Percentiles rank a stretch among this genome's conserved stretches.
These are phyloP conservation scores for Heliangelus exortis DNA, from an alignment of 2,797 vertebrate genomes.

Conservation along the genomic window DNA sequence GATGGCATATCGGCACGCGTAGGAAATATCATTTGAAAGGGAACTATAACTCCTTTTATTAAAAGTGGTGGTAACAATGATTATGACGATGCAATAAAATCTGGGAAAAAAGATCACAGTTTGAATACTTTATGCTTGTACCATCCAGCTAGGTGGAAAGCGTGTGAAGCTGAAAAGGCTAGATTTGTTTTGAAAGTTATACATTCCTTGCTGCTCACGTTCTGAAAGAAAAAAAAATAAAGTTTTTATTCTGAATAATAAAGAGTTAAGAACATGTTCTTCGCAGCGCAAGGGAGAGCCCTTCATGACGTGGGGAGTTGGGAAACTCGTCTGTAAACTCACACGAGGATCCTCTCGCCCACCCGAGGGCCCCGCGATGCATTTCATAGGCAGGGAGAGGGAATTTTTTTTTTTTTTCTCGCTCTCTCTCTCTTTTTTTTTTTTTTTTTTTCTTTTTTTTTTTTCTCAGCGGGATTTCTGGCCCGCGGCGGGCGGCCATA, in stretches of 20 bases:
- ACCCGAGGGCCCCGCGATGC: background rate
- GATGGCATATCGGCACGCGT: constrained; percentile 75
- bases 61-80: constrained; percentile 75
- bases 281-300: constrained; percentile 48
- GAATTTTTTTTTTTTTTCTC: too few relatives aligned
- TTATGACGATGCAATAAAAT: constrained; percentile 90
- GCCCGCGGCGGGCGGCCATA: background rate
- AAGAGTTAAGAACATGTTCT: constrained; percentile 73
- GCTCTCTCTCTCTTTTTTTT: too few relatives aligned
- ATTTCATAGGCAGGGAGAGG: background rate
- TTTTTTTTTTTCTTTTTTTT: background rate
- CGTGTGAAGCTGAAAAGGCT: constrained; percentile 72
- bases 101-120: constrained; percentile 77
- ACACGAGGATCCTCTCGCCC: background rate
- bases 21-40: constrained; percentile 78
- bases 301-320: constrained; percentile 36
- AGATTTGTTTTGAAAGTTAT: constrained; percentile 86
- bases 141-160: constrained; percentile 71
- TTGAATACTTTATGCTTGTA: constrained; percentile 82
- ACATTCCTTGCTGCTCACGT: constrained; percentile 97
- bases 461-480: background rate
- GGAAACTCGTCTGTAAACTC: constrained; percentile 28
- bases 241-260: constrained; percentile 85
- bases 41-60: constrained; percentile 79
- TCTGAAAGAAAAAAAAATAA: constrained; percentile 83